These are phyloP conservation scores for Baryphthengus martii DNA, from an alignment of 2,113 vertebrate species.

Conservation along the genomic window DNA sequence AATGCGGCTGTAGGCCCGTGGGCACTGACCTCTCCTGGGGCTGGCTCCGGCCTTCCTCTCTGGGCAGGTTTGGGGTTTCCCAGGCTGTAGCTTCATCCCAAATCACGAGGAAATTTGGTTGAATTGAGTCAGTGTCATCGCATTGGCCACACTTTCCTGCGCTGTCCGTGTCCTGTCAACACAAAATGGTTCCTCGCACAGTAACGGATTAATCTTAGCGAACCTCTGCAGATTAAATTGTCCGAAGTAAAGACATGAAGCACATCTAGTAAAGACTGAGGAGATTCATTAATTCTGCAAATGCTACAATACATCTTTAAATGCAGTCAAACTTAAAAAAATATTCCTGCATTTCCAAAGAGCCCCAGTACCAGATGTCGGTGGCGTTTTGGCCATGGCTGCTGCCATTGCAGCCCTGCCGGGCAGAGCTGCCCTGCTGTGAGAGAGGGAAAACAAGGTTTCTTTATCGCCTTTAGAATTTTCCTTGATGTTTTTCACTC, in stretches of 20 bases:
- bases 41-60: background rate
- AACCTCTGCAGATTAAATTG: background rate
- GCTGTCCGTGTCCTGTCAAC: fast-evolving
- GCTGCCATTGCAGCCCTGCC: background rate
- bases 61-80: background rate
- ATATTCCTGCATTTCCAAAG: fast-evolving
- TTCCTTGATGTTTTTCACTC: background rate
- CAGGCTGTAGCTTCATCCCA: background rate
- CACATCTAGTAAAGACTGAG: background rate
- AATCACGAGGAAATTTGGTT: fast-evolving
- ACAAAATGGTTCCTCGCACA: fast-evolving
- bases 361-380: fast-evolving
- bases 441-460: background rate
- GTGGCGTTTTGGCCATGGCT: fast-evolving
- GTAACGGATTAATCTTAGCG: fast-evolving
- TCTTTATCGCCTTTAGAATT: background rate
- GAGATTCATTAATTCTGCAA: background rate
- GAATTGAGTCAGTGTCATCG: fast-evolving
- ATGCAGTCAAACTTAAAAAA: background rate
- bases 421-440: background rate
- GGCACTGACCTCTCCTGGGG: background rate
- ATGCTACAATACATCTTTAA: background rate
- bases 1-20: fast-evolving
- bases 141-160: fast-evolving
- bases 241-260: fast-evolving